phyloP scores from a whole-genome alignment of 2,113 vertebrate genomes.

The Panthera tigris region DNA sequence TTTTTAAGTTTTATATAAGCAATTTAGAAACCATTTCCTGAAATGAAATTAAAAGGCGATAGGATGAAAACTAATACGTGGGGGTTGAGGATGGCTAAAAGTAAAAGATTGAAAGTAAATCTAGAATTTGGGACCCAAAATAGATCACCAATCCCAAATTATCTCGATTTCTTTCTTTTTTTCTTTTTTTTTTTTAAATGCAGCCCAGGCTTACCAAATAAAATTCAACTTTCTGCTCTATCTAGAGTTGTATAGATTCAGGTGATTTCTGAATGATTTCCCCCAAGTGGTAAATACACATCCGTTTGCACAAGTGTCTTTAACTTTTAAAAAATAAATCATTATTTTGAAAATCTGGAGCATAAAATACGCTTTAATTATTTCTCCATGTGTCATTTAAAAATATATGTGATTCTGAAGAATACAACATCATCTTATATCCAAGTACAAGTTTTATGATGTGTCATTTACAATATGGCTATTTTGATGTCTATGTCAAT shows the following conservation, averaged over 20 bases:
- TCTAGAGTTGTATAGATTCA: conserved; percentile 28
- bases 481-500: conserved; percentile 28
- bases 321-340: conserved; percentile 29
- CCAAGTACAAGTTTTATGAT: not conserved
- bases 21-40: not conserved
- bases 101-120: not conserved
- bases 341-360: not conserved
- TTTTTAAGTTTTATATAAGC: not conserved
- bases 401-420: conserved; percentile 56
- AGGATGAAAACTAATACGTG: not conserved
- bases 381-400: conserved; percentile 47
- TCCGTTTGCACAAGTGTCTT: conserved; percentile 22
- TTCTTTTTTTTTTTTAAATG: not conserved
- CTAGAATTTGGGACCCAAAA: conserved; percentile 15
- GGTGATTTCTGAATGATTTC: conserved; percentile 39
- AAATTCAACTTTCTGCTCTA: conserved; percentile 33
- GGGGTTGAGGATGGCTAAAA: not conserved
- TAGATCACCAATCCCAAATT: not conserved
- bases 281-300: conserved; percentile 15
- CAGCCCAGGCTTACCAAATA: conserved; percentile 21
- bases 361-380: conserved; percentile 50
- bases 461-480: conserved; percentile 27
- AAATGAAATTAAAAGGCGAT: conserved; percentile 32
- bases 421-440: conserved; percentile 42
- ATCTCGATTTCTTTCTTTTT: not conserved